Conservation (phyloP, 2,113 vertebrate species). For the Myotis yumanensis region DNA sequence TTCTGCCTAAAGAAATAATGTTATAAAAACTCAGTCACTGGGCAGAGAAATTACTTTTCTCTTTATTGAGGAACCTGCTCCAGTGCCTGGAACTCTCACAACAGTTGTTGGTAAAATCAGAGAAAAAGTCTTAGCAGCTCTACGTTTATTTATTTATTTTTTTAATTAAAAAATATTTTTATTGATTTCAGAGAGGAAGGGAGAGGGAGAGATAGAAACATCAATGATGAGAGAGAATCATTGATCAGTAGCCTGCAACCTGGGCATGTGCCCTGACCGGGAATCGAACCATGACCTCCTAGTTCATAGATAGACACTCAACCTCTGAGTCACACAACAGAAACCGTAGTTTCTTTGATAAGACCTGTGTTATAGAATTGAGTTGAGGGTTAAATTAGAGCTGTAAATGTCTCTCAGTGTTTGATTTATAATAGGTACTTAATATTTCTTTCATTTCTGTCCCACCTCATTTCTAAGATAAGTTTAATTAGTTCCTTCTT, state of each 20-base stretch:
- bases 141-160: neutral
- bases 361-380: slow-evolving; percentile 2
- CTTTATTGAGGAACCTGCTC: neutral
- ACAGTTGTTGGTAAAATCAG: slow-evolving; percentile 29
- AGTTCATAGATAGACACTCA: too few relatives aligned
- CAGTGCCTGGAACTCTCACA: slow-evolving; percentile 2
- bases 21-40: neutral
- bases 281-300: too few relatives aligned
- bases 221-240: too few relatives aligned
- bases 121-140: neutral
- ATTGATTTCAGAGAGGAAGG: too few relatives aligned
- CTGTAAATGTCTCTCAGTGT: neutral
- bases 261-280: too few relatives aligned
- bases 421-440: neutral
- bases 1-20: slow-evolving; percentile 18
- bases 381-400: neutral
- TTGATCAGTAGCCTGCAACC: too few relatives aligned
- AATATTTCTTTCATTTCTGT: slow-evolving; percentile 5
- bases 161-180: too few relatives aligned
- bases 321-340: neutral
- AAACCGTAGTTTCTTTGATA: slow-evolving; percentile 36
- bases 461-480: slow-evolving; percentile 1
- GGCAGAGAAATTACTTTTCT: slow-evolving; percentile 25
- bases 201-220: too few relatives aligned
- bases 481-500: neutral